A percentile compares a stretch with the other conserved stretches of the same genome.
phyloP scores from a whole-genome alignment of 2,888 invertebrate genomes.

The Drosophila mayaguana region DNA sequence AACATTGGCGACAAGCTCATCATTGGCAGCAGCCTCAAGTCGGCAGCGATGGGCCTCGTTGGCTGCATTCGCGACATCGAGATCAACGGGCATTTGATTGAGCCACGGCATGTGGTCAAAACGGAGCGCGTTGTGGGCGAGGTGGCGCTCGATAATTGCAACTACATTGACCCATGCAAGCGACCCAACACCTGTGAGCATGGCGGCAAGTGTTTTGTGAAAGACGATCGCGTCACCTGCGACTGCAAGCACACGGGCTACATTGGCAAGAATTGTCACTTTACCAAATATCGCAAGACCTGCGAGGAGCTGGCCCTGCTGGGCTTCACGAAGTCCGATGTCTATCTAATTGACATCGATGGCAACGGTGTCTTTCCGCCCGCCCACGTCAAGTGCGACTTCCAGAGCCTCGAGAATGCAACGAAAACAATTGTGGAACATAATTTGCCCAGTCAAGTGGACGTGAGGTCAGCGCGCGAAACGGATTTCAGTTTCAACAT shows the following conservation, averaged over 20 bases:
- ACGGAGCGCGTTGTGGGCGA: constrained; percentile 94
- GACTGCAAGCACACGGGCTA: constrained; percentile 96
- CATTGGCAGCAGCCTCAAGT: constrained; percentile 92
- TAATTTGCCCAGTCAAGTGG: constrained; percentile 95
- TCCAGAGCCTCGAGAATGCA: constrained; percentile 93
- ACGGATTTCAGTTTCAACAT: constrained; percentile 94
- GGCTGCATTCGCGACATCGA: constrained; percentile 96
- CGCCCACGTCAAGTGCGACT: constrained; percentile 96
- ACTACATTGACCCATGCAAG: constrained; percentile 95
- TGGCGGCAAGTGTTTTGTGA: constrained; percentile 95
- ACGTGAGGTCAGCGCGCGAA: constrained; percentile 92
- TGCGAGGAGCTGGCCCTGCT: constrained; percentile 96
- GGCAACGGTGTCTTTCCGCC: constrained; percentile 97
- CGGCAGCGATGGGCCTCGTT: constrained; percentile 91
- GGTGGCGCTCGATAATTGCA: constrained; percentile 95
- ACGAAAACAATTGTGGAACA: constrained; percentile 96
- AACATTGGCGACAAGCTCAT: constrained; percentile 90
- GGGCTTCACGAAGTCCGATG: constrained; percentile 95
- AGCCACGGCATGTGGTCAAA: constrained; percentile 92
- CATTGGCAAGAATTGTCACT: constrained; percentile 97
- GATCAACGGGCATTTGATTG: constrained; percentile 92
- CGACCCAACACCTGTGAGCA: constrained; percentile 97
- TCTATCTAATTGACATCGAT: constrained; percentile 96
- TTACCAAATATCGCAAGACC: constrained; percentile 95
- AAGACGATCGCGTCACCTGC: constrained; percentile 94